Base-by-base conservation (phyloP, 2,797 vertebrate species). In the Dicrostonyx torquatus region DNA sequence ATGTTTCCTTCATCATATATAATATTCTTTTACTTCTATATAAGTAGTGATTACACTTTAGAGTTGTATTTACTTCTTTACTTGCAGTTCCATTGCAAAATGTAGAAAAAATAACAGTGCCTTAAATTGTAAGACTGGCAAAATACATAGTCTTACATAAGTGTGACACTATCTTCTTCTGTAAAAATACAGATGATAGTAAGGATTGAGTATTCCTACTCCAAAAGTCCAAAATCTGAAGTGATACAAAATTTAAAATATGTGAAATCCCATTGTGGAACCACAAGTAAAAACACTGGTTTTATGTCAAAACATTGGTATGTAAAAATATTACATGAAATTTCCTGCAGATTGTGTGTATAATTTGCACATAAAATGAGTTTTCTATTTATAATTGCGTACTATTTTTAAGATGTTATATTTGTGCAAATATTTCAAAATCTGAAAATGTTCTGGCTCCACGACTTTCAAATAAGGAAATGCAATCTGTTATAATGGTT, bases 101-200 rank as follows among this genome's bases (percentile, higher is more conserved):
- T 87, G 60, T 40, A 84, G 14, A 77, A 66, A 66, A 94, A 90
- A 78, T 9, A 18, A 37, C 24, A 89, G 11, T 62, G n/a, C 29
- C 64, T 88, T 93, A 73, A 92, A 87, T 89, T 84, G 24, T 37
- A 92, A 82, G 14, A 79, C 37, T 26, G 29, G 18, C 11, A 84
- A 87, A 77, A 73, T 94, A 22, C 40, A 20, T 72, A 77, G 43
- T 12, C 34, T 77, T 78, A 50, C 68, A 5, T 60, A 77, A 90
- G 11, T 50, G 58, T 48, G 82, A 79, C 34, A 85, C 26, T 58
- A 22, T 92, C 58, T 48, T 62, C 40, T 91, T 89, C 87, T 92
- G 1, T 84, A 53, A 94, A 83, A 92, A 87, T 40, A 12, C 14
- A 5, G 2, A 17, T 72, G 62, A 66, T 18, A 62, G 72, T 68